These are phyloP conservation scores for Acleris cristana DNA, from an alignment of 2,888 invertebrate species.

Conservation along the genomic window DNA sequence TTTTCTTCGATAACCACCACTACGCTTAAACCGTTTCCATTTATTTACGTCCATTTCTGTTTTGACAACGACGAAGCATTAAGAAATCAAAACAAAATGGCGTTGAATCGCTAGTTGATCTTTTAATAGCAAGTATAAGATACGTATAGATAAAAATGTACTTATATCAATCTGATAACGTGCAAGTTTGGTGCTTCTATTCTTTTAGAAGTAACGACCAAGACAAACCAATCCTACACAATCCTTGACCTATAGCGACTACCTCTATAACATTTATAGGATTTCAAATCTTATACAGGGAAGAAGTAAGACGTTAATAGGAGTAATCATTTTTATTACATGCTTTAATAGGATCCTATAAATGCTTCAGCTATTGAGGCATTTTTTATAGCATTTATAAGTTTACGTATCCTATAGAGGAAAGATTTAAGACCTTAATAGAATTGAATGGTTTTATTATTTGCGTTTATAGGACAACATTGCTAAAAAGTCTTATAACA, in stretches of 20 bases:
- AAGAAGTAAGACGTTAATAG: not conserved
- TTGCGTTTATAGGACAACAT: too few species aligned
- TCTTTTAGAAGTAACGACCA: not conserved
- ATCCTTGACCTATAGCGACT: not conserved
- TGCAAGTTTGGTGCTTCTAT: not conserved
- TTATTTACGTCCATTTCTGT: not conserved
- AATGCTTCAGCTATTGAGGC: too few species aligned
- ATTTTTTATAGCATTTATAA: too few species aligned
- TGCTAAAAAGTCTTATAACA: too few species aligned
- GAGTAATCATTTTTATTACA: too few species aligned
- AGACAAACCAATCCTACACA: not conserved
- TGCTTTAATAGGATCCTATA: too few species aligned
- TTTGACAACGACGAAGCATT: too few species aligned
- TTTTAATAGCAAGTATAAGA: not conserved
- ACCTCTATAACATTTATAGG: not conserved
- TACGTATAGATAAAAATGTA: not conserved
- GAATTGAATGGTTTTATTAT: too few species aligned
- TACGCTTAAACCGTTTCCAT: not conserved
- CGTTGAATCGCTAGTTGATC: not conserved
- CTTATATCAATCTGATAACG: too few species aligned
- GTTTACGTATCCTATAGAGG: too few species aligned
- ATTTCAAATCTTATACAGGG: not conserved
- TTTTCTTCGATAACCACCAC: not conserved
- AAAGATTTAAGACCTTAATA: too few species aligned
- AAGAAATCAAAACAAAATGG: not conserved